A percentile compares a stretch with the other conserved stretches of the same genome.
Conservation (phyloP, 2,797 vertebrate genomes). For the Acestrorhynchus altus region DNA sequence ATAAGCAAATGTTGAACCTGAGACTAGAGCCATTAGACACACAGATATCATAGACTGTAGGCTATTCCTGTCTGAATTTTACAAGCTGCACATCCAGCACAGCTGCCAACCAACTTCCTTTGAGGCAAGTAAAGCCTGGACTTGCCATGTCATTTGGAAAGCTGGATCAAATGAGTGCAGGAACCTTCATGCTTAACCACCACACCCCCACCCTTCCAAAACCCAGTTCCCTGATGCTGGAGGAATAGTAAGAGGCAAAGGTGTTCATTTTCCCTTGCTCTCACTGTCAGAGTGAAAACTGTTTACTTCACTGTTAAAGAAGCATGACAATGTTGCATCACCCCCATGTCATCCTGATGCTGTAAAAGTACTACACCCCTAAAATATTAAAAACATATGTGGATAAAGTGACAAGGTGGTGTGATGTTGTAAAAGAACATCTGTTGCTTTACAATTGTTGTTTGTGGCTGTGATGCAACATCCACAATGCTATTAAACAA, state of each 20-base stretch:
- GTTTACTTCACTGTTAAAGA: neutral
- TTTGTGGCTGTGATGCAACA: too few species aligned
- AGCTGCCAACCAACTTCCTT: conserved; percentile 31
- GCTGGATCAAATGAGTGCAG: conserved; percentile 41
- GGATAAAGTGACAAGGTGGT: neutral
- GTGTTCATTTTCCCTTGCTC: neutral
- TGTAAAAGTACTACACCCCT: neutral
- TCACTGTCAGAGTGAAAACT: neutral
- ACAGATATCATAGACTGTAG: neutral
- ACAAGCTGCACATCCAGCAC: conserved; percentile 15
- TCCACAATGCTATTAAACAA: too few species aligned
- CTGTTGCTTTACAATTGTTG: too few species aligned
- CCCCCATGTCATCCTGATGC: neutral
- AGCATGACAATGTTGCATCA: neutral
- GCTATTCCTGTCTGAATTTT: conserved; percentile 14
- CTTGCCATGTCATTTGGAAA: conserved; percentile 51
- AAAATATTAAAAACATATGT: neutral
- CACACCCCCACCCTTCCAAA: conserved; percentile 14
- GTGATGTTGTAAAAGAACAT: neutral
- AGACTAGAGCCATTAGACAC: neutral
- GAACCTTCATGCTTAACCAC: conserved; percentile 28
- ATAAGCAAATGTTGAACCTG: neutral
- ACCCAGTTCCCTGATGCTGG: neutral
- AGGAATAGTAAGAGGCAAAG: conserved; percentile 8
- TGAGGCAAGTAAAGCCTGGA: conserved; percentile 45